Base-by-base conservation (phyloP, 2,888 invertebrate species). In the Myathropa florea region DNA sequence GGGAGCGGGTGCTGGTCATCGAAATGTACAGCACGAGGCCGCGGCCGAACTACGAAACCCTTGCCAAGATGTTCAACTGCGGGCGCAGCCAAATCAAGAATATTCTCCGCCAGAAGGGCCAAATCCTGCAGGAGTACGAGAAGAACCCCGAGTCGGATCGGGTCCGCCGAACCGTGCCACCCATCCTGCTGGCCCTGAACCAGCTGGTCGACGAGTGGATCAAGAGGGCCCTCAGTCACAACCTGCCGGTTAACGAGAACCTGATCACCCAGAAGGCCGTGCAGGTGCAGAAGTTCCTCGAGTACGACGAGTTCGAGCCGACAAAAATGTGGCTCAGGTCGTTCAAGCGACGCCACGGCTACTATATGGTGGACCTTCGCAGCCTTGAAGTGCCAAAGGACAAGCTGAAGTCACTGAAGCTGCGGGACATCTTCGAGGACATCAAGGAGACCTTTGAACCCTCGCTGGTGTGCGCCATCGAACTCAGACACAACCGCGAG, bases 11-110 rank as follows among this genome's bases (percentile, higher is more conserved):
- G 0, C 61, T 60, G 7, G 86, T 86, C 39, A 86, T 86, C 23
- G 83, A 86, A 61, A 75, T 86, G 86, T 86, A 86, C 68, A 86
- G 36, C 61, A 64, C 65, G 26, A 64, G 71, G 33, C 86, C 86
- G 14, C 75, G 86, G 30, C 86, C 86, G 18, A 86, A 86, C 67
- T 86, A 86, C 33, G 86, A 83, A 12, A 75, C 86, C 0, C 36
- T 86, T n/a, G 86, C 86, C n/a, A 73, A 63, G 67, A 86, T 86
- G 78, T 86, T 86, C 75, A 75, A 86, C 10, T 86, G 86, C 24
- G 86, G 86, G 28, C 82, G 86, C n/a, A 86, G 86, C 30, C 86
- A 86, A 83, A 86, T 86, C 9, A 86, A 86, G 53, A 83, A 83
- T 14, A 86, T 86, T 21, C 86, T 86, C 39, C 86, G 86, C 0